A percentile compares a stretch with the other conserved stretches of the same genome.
These are phyloP conservation scores for Eustalomyia histrio DNA, from an alignment of 2,888 invertebrate species.

Conservation along the genomic window DNA sequence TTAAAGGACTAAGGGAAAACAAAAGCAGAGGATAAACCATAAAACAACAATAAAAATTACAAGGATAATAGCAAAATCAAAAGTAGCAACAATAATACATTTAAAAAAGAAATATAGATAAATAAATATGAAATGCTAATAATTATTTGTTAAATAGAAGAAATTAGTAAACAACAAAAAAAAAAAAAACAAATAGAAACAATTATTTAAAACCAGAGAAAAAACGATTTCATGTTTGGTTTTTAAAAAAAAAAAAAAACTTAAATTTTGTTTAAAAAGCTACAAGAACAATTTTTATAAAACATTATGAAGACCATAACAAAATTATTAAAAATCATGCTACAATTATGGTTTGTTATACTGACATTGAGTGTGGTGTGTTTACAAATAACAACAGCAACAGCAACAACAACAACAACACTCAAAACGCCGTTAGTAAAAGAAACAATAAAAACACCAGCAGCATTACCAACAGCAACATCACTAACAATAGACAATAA, in stretches of 20 bases:
- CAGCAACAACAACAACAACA: constrained; percentile 44
- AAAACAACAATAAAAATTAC: not conserved
- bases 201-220: not conserved
- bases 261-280: not conserved
- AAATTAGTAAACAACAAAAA: no score
- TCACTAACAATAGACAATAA: not conserved
- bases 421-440: constrained; percentile 5
- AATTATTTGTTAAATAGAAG: not conserved
- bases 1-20: not conserved
- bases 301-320: constrained; percentile 33
- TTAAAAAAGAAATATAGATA: not conserved
- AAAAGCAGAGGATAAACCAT: not conserved
- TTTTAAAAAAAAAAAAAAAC: constrained; percentile 1
- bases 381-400: constrained; percentile 34
- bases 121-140: not conserved
- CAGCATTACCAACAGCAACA: not conserved
- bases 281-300: not conserved
- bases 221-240: no score
- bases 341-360: constrained; percentile 32
- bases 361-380: constrained; percentile 22
- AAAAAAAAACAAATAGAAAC: no score
- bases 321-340: constrained; percentile 5
- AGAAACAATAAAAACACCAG: constrained; percentile 35
- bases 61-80: not conserved
- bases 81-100: not conserved